These are phyloP conservation scores for Rhinolophus ferrumequinum DNA, from an alignment of 2,113 vertebrate genomes.

Conservation along the genomic window DNA sequence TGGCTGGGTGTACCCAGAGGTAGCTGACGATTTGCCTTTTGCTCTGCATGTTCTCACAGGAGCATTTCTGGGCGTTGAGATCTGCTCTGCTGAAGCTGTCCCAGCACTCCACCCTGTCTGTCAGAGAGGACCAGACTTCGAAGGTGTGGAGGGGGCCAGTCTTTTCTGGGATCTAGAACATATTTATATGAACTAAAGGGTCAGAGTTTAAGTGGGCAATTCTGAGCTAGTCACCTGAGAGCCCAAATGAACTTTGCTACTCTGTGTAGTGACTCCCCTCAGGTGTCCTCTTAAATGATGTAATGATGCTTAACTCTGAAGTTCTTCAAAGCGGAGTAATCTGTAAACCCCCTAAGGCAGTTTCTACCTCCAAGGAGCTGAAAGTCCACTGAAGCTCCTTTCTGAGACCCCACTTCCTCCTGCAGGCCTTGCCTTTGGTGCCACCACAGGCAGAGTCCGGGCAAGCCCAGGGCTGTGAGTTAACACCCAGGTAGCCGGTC, in stretches of 20 bases:
- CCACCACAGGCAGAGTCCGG: background rate
- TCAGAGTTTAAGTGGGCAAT: slow-evolving; percentile 70
- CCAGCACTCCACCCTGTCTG: background rate
- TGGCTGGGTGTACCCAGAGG: background rate
- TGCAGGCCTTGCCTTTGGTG: background rate
- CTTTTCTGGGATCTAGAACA: background rate
- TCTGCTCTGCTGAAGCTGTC: background rate
- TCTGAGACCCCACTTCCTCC: background rate
- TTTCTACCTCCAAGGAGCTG: background rate
- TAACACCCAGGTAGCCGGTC: slow-evolving; percentile 8
- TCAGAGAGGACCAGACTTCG: background rate
- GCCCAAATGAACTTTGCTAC: slow-evolving; percentile 67
- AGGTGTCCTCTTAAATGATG: slow-evolving; percentile 65
- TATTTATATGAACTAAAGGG: slow-evolving; percentile 53
- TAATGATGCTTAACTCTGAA: slow-evolving; percentile 63
- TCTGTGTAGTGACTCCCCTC: slow-evolving; percentile 53
- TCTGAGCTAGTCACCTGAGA: slow-evolving; percentile 65
- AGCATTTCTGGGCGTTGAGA: background rate
- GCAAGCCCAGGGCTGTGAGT: slow-evolving; percentile 27
- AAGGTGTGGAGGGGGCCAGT: fast-evolving
- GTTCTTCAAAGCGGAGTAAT: slow-evolving; percentile 57
- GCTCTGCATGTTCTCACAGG: no score
- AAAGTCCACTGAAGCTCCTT: background rate
- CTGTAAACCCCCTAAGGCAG: background rate
- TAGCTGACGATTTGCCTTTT: background rate